A percentile compares a stretch with the other conserved stretches of the same genome.
These are phyloP conservation scores for Philereme vetulata DNA, from an alignment of 2,888 invertebrate genomes.

Conservation along the genomic window DNA sequence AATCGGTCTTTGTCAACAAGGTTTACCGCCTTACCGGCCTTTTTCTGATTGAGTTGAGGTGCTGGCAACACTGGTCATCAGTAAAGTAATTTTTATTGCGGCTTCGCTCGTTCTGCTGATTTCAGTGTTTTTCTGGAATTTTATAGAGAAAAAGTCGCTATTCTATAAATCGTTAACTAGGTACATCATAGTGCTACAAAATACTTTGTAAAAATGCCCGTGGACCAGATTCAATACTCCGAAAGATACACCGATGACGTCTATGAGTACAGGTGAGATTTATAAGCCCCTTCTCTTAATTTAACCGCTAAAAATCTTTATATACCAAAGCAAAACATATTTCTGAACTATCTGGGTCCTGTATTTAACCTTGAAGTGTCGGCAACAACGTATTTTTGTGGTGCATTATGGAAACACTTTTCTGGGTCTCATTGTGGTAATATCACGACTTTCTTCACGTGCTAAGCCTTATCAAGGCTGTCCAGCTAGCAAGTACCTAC, in stretches of 20 bases:
- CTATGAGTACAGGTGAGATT: constrained; percentile 92
- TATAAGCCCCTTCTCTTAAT: not conserved
- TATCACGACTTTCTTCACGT: not conserved
- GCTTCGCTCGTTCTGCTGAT: too few species aligned
- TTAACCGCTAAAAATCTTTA: not conserved
- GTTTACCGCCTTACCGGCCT: too few species aligned
- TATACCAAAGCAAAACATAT: not conserved
- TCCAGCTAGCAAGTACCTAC: not conserved
- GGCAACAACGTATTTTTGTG: constrained; percentile 6
- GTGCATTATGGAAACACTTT: constrained; percentile 9
- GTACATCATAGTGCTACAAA: not conserved
- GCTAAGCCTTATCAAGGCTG: constrained; percentile 5
- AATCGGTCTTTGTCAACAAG: too few species aligned
- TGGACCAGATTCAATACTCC: constrained; percentile 95
- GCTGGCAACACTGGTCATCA: too few species aligned
- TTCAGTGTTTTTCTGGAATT: too few species aligned
- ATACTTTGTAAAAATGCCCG: constrained; percentile 77
- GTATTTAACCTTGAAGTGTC: not conserved
- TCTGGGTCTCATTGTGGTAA: not conserved
- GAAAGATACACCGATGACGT: constrained; percentile 94
- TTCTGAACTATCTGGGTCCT: not conserved
- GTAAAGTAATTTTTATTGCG: too few species aligned
- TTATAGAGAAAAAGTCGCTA: too few species aligned
- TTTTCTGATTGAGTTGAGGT: too few species aligned
- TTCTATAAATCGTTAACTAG: not conserved